Percentiles rank a stretch among this genome's conserved stretches.
Evolutionary conservation across 2,888 invertebrate genomes (phyloP).

Genomic region (Bombyx huttoni): DNA sequence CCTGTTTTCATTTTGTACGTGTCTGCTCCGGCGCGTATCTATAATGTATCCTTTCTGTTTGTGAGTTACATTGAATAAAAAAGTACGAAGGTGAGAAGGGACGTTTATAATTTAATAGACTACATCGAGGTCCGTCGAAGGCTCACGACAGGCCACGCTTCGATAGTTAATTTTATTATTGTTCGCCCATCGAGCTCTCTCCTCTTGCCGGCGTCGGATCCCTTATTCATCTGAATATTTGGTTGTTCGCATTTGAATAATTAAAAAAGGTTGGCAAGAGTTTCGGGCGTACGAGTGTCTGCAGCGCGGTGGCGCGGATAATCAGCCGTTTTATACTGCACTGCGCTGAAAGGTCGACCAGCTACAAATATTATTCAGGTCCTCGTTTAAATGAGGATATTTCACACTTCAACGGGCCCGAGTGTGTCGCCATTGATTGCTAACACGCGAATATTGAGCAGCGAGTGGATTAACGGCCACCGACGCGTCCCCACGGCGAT

Average conservation of each 20-base stretch:
- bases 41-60: constrained; percentile 66
- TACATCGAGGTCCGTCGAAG: constrained; percentile 44
- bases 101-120: constrained; percentile 54
- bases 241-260: constrained; percentile 35
- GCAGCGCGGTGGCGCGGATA: constrained; percentile 19
- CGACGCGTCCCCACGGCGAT: background rate
- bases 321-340: constrained; percentile 34
- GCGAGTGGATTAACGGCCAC: background rate
- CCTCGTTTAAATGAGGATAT: constrained; percentile 24
- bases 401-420: constrained; percentile 18
- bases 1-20: constrained; percentile 73
- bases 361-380: constrained; percentile 26
- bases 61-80: constrained; percentile 61
- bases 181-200: constrained; percentile 5
- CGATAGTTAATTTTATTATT: constrained; percentile 23
- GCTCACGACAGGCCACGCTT: constrained; percentile 27
- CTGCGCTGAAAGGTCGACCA: constrained; percentile 22
- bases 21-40: constrained; percentile 64
- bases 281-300: constrained; percentile 23
- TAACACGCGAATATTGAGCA: background rate
- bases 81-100: constrained; percentile 49
- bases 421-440: background rate
- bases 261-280: constrained; percentile 44
- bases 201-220: constrained; percentile 10
- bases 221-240: constrained; percentile 21